These are phyloP conservation scores for Agrilus cyanescens DNA, from an alignment of 2,888 invertebrate genomes.

Conservation along the genomic window DNA sequence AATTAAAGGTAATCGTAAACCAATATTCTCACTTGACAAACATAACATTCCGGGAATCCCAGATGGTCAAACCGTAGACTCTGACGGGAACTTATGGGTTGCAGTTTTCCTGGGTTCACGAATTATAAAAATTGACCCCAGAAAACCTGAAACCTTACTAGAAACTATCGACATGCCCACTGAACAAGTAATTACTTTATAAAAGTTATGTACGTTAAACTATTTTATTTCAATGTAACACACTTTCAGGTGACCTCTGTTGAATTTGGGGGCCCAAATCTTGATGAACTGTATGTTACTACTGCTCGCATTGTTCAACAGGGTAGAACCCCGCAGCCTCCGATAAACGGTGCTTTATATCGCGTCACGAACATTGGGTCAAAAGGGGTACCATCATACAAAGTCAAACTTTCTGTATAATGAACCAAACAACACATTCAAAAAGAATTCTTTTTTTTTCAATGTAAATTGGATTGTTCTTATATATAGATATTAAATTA, in stretches of 20 bases:
- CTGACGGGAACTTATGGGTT: conserved; percentile 65
- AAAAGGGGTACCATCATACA: conserved; percentile 39
- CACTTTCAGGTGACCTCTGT: conserved; percentile 47
- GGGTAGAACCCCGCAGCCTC: conserved; percentile 34
- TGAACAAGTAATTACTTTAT: conserved; percentile 42
- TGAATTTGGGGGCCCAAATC: conserved; percentile 56
- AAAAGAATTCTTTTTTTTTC: too few species aligned
- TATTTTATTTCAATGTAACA: too few species aligned
- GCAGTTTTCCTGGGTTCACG: conserved; percentile 58
- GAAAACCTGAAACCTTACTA: conserved; percentile 37
- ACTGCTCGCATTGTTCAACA: conserved; percentile 42
- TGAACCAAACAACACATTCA: too few species aligned
- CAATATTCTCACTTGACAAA: conserved; percentile 43
- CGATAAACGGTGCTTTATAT: conserved; percentile 43
- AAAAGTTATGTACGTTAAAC: not conserved
- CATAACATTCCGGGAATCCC: conserved; percentile 40
- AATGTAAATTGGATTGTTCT: too few species aligned
- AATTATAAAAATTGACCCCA: conserved; percentile 43
- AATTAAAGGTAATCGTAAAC: conserved; percentile 45
- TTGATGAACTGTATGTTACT: conserved; percentile 60
- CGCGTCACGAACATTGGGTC: conserved; percentile 41
- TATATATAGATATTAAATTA: too few species aligned
- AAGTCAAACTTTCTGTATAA: conserved; percentile 16
- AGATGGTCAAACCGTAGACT: conserved; percentile 74
- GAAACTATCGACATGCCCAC: conserved; percentile 50